phyloP scores from a whole-genome alignment of 2,888 invertebrate genomes.

The Plagodis pulveraria region DNA sequence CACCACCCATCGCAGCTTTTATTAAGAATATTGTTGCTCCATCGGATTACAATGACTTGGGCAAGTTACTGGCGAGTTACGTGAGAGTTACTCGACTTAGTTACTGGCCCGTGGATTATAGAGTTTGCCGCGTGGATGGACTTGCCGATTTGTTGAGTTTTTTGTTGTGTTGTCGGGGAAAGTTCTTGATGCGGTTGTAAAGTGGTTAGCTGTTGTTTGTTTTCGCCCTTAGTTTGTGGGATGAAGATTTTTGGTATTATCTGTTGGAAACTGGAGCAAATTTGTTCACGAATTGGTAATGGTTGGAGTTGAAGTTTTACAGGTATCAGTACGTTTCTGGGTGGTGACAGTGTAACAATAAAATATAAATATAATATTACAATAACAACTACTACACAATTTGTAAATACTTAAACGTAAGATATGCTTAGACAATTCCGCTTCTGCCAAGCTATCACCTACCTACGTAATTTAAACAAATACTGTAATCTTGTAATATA shows the following conservation, averaged over 20 bases:
- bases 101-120: constrained; percentile 21
- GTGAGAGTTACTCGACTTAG: constrained; percentile 22
- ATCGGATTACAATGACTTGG: constrained; percentile 28
- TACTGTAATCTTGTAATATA: too few relatives aligned
- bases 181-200: constrained; percentile 10
- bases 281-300: too few relatives aligned
- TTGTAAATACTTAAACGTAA: too few relatives aligned
- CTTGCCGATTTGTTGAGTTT: constrained; percentile 16
- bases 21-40: constrained; percentile 32
- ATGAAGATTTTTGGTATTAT: not conserved
- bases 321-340: too few relatives aligned
- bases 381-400: too few relatives aligned
- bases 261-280: not conserved
- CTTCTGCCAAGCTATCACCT: too few relatives aligned
- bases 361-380: too few relatives aligned
- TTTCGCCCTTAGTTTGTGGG: not conserved
- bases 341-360: too few relatives aligned
- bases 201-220: constrained; percentile 13
- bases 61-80: constrained; percentile 21
- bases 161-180: constrained; percentile 3
- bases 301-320: too few relatives aligned
- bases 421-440: too few relatives aligned
- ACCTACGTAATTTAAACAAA: too few relatives aligned
- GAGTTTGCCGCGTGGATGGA: constrained; percentile 24
- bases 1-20: constrained; percentile 15